Conservation (phyloP, 2,888 invertebrate species). For the Calameuta pallipes region DNA sequence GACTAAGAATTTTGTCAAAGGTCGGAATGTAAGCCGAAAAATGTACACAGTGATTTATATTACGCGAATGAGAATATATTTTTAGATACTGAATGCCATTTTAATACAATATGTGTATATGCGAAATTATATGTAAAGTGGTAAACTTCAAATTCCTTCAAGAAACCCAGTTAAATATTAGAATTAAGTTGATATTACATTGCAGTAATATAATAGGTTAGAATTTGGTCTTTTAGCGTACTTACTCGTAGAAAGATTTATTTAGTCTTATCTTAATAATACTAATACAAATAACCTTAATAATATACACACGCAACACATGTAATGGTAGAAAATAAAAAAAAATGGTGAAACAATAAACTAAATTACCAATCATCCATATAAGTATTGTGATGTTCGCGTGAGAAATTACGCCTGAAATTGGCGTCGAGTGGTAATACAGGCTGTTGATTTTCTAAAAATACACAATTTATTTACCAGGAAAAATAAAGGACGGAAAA, state of each 20-base stretch:
- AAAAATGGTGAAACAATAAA: background rate
- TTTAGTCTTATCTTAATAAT: background rate
- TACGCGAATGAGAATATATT: background rate
- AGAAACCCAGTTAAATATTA: background rate
- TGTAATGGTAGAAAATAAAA: background rate
- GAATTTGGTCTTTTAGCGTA: background rate
- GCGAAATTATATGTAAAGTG: background rate
- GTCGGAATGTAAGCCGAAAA: too few relatives aligned
- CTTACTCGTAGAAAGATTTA: background rate
- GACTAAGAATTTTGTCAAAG: too few relatives aligned
- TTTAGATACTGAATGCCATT: background rate
- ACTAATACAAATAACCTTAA: background rate
- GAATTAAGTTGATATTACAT: background rate
- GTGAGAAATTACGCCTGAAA: background rate
- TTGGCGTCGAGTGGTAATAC: background rate
- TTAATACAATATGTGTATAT: background rate
- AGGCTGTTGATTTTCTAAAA: background rate
- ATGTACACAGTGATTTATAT: background rate
- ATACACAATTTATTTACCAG: background rate
- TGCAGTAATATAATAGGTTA: background rate
- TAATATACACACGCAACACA: too few relatives aligned
- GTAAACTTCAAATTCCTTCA: background rate
- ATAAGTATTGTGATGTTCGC: background rate
- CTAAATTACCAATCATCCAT: background rate
- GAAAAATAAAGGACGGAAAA: too few relatives aligned